phyloP scores from a whole-genome alignment of 2,888 invertebrate species.

The Ophonus ardosiacus region DNA sequence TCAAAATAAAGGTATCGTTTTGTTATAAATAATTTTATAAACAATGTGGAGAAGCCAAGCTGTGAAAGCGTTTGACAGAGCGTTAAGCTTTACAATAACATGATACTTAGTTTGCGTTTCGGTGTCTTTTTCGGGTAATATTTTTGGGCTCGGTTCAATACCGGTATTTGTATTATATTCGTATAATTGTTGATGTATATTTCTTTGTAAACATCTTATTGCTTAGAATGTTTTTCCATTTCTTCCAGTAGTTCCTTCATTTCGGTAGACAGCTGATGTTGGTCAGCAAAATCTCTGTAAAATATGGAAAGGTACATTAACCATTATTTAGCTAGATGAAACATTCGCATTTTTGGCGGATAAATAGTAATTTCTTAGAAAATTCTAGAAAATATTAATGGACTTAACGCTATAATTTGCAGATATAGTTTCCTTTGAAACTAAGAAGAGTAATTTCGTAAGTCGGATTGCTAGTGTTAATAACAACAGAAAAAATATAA shows the following conservation, averaged over 20 bases:
- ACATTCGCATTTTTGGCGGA: no score
- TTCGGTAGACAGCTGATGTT: constrained; percentile 74
- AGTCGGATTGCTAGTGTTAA: no score
- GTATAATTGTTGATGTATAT: neutral
- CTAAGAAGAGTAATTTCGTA: no score
- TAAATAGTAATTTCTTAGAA: no score
- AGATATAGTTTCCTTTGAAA: no score
- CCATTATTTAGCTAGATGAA: no score
- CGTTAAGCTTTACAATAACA: constrained; percentile 52
- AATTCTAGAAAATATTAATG: no score
- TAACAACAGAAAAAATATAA: no score
- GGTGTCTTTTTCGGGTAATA: constrained; percentile 36
- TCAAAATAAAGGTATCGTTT: constrained; percentile 35
- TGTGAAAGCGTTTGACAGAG: constrained; percentile 58
- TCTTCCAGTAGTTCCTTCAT: constrained; percentile 74
- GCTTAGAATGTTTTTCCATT: constrained; percentile 74
- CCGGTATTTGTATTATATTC: constrained; percentile 25
- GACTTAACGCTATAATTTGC: no score
- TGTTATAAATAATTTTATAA: constrained; percentile 45
- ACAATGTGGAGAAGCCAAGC: constrained; percentile 59
- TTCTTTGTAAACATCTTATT: constrained; percentile 69
- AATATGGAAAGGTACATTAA: neutral
- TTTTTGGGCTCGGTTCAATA: constrained; percentile 41
- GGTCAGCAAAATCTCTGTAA: constrained; percentile 72
- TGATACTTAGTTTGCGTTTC: neutral